Conservation (phyloP, 2,113 vertebrate genomes). For the Crotalus horridus region DNA sequence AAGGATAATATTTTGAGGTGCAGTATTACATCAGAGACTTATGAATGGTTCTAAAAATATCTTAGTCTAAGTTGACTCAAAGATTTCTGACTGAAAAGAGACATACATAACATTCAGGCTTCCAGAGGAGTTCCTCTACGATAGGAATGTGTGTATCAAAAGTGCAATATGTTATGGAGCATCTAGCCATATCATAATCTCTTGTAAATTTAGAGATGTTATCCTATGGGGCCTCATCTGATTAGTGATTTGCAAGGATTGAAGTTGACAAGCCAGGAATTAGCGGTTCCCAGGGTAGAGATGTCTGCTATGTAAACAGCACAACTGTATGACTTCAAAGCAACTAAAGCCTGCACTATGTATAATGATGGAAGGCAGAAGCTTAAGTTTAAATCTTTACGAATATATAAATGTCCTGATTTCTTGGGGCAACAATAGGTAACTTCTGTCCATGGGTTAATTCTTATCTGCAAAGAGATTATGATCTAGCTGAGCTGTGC, state of each 20-base stretch:
- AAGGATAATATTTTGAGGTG: background rate
- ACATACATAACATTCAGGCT: background rate
- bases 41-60: background rate
- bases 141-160: background rate
- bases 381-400: background rate
- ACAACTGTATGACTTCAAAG: background rate
- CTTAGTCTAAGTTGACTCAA: background rate
- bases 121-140: background rate
- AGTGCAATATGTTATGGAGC: background rate
- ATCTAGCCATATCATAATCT: background rate
- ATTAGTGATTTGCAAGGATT: background rate
- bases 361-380: background rate
- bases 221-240: background rate
- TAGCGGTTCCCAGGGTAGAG: background rate
- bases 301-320: background rate
- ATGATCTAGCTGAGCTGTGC: background rate
- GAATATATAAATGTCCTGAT: background rate
- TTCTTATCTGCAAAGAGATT: background rate
- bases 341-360: background rate
- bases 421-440: background rate
- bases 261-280: background rate
- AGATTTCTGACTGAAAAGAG: background rate
- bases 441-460: background rate
- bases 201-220: background rate
- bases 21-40: background rate